Conservation (phyloP, 2,888 invertebrate genomes). For the Andricus curvator region DNA sequence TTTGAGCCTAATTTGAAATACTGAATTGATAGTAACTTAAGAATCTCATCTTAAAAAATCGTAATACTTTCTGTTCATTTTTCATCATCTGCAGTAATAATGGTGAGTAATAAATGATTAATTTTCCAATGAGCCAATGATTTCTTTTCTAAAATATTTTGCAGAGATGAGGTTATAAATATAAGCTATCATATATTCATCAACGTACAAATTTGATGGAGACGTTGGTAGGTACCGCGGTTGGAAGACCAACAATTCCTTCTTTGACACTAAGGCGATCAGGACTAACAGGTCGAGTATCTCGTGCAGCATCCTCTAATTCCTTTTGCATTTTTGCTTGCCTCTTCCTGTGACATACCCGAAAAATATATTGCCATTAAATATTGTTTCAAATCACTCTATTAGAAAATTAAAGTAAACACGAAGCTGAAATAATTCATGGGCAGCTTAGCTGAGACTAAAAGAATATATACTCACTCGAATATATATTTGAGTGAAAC, state of each 20-base stretch:
- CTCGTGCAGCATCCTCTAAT: constrained; percentile 94
- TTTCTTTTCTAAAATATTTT: constrained; percentile 4
- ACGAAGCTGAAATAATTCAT: background rate
- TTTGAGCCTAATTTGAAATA: background rate
- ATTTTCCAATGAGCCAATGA: constrained; percentile 23
- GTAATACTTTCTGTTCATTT: background rate
- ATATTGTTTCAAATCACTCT: background rate
- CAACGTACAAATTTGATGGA: constrained; percentile 88
- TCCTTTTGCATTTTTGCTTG: constrained; percentile 94
- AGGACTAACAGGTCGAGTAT: constrained; percentile 80
- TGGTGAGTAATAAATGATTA: background rate
- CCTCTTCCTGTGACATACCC: constrained; percentile 86
- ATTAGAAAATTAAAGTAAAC: background rate
- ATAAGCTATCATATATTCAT: constrained; percentile 58
- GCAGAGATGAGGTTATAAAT: constrained; percentile 13
- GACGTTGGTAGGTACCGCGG: constrained; percentile 84
- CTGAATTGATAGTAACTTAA: background rate
- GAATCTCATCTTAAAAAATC: background rate
- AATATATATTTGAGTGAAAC: background rate
- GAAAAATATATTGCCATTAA: constrained; percentile 10
- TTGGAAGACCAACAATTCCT: constrained; percentile 73
- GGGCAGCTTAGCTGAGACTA: background rate
- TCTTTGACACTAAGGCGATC: constrained; percentile 80
- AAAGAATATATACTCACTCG: background rate
- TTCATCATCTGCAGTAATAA: background rate